phyloP scores from a whole-genome alignment of 1,140 invertebrate genomes.

The Temnothorax nylanderi region DNA sequence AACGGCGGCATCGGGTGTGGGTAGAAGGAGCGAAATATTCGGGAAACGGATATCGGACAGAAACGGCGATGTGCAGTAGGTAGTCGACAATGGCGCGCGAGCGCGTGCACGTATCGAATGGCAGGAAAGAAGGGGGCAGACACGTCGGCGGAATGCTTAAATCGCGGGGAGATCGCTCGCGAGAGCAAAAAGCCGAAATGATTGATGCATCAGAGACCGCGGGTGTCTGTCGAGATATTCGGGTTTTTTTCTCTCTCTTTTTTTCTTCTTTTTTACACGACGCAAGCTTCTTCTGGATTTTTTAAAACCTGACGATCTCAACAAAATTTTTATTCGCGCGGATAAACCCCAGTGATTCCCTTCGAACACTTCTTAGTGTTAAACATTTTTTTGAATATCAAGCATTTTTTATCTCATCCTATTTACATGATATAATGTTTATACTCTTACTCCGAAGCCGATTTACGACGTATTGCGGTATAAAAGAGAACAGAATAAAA shows the following conservation, averaged over 20 bases:
- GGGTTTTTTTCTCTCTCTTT: not conserved
- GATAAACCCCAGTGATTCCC: not conserved
- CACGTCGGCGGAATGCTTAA: slow-evolving; percentile 58
- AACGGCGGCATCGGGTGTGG: not conserved
- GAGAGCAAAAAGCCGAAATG: slow-evolving; percentile 55
- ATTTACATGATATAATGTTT: slow-evolving; percentile 13
- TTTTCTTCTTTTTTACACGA: not conserved
- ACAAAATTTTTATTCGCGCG: slow-evolving; percentile 3
- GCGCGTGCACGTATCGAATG: slow-evolving; percentile 48
- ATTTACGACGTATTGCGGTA: not conserved
- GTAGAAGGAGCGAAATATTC: slow-evolving; percentile 57
- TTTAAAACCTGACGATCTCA: not conserved
- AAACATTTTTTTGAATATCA: not conserved
- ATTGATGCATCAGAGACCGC: slow-evolving; percentile 46
- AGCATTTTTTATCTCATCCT: not conserved
- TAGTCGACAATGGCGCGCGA: slow-evolving; percentile 48
- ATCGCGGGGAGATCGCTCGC: slow-evolving; percentile 44
- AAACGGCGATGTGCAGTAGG: slow-evolving; percentile 31
- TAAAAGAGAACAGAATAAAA: slow-evolving; percentile 37
- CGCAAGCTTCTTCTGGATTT: slow-evolving; percentile 12
- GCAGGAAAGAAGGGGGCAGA: slow-evolving; percentile 47
- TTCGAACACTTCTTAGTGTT: not conserved
- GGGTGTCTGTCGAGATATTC: slow-evolving; percentile 46
- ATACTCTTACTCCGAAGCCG: not conserved
- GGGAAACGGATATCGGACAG: slow-evolving; percentile 50